Conservation (phyloP, 2,797 vertebrate species). For the Coregonus ussuriensis region DNA sequence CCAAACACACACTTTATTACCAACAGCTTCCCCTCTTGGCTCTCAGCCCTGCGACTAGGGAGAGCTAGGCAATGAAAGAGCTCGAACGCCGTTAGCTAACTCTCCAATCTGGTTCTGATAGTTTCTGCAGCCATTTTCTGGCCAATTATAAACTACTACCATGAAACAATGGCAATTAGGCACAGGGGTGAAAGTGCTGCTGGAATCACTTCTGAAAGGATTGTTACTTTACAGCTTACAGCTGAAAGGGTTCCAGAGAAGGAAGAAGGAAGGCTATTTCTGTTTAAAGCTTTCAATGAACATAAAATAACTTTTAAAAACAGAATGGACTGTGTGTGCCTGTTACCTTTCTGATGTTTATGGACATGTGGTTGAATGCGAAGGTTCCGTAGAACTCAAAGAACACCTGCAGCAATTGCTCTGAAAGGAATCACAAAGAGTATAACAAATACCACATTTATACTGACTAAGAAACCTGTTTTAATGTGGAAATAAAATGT, state of each 20-base stretch:
- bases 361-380: constrained; percentile 82
- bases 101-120: not conserved
- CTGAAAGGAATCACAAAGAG: constrained; percentile 67
- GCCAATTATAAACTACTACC: not conserved
- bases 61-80: not conserved
- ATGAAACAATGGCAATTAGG: constrained; percentile 4
- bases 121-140: too few relatives aligned
- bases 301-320: not conserved
- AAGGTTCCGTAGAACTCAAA: constrained; percentile 92
- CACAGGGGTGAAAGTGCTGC: not conserved
- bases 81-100: not conserved
- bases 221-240: not conserved
- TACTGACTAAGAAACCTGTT: not conserved
- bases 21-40: constrained; percentile 35
- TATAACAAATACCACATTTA: not conserved
- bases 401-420: constrained; percentile 85
- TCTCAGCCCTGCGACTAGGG: not conserved
- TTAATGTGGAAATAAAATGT: constrained; percentile 6
- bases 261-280: not conserved
- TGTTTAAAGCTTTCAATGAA: not conserved
- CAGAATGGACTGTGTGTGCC: not conserved
- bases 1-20: constrained; percentile 42
- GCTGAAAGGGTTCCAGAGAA: not conserved
- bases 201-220: not conserved
- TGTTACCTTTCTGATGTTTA: constrained; percentile 92